phyloP scores from a whole-genome alignment of 2,888 invertebrate species.

The Biston stratarius region DNA sequence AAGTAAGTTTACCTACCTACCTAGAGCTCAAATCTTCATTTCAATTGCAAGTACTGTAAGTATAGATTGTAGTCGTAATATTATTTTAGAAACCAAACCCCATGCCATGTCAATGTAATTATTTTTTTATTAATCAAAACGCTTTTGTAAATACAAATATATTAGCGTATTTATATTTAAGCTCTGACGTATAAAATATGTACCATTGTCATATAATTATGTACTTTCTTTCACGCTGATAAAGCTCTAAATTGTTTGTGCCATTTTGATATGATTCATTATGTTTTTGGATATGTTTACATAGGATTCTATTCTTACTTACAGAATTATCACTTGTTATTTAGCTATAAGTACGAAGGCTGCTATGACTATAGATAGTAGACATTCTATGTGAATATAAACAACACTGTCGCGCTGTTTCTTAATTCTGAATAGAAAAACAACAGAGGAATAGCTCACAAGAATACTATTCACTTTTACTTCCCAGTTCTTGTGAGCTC shows the following conservation, averaged over 20 bases:
- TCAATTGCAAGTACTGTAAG: slow-evolving; percentile 40
- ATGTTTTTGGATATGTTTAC: slow-evolving; percentile 34
- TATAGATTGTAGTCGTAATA: slow-evolving; percentile 26
- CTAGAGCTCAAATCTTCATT: slow-evolving; percentile 44
- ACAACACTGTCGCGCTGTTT: slow-evolving; percentile 2
- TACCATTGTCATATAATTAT: slow-evolving; percentile 47
- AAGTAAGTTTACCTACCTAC: slow-evolving; percentile 1
- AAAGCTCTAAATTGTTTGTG: slow-evolving; percentile 69
- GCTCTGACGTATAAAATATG: slow-evolving; percentile 39
- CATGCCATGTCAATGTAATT: slow-evolving; percentile 30
- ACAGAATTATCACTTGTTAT: slow-evolving; percentile 19
- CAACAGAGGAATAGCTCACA: not conserved
- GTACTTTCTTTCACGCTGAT: slow-evolving; percentile 48
- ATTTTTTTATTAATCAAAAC: slow-evolving; percentile 34
- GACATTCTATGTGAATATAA: slow-evolving; percentile 40
- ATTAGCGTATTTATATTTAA: slow-evolving; percentile 14
- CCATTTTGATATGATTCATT: slow-evolving; percentile 57
- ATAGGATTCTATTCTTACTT: slow-evolving; percentile 23
- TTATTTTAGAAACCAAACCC: slow-evolving; percentile 38
- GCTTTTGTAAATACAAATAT: slow-evolving; percentile 47
- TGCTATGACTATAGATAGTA: slow-evolving; percentile 19
- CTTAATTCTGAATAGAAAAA: slow-evolving; percentile 1
- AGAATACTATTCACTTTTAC: too few relatives aligned
- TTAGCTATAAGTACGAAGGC: slow-evolving; percentile 22
- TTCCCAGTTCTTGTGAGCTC: slow-evolving; percentile 7